Percentiles rank a stretch among this genome's conserved stretches.
phyloP scores from a whole-genome alignment of 1,140 invertebrate species.

The Plodia interpunctella region DNA sequence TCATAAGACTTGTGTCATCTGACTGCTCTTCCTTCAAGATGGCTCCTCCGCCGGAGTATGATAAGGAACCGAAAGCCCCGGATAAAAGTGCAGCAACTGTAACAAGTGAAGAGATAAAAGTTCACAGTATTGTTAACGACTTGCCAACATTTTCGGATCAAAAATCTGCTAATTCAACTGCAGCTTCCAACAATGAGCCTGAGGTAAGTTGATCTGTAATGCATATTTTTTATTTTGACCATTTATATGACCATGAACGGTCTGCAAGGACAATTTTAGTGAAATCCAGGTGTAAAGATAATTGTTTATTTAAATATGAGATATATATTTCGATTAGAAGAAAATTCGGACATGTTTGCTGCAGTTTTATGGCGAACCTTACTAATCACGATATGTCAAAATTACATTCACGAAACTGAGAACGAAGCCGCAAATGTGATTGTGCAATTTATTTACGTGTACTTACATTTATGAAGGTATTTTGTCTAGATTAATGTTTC shows the following conservation, averaged over 20 bases:
- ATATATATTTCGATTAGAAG: neutral
- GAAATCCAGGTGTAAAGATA: neutral
- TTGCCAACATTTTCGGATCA: constrained; percentile 54
- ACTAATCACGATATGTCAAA: constrained; percentile 44
- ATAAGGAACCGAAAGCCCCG: constrained; percentile 82
- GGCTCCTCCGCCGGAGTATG: constrained; percentile 84
- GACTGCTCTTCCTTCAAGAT: constrained; percentile 79
- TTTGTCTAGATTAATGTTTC: neutral
- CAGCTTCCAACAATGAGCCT: constrained; percentile 40
- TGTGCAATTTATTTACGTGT: constrained; percentile 22
- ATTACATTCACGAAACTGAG: constrained; percentile 22
- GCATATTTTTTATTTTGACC: constrained; percentile 35
- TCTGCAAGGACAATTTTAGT: neutral
- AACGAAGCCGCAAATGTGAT: constrained; percentile 17
- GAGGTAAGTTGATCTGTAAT: constrained; percentile 60
- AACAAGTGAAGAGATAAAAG: constrained; percentile 59
- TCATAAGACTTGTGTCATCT: constrained; percentile 77
- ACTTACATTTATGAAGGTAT: constrained; percentile 6
- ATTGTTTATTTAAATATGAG: neutral
- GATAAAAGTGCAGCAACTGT: constrained; percentile 78
- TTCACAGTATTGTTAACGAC: constrained; percentile 55
- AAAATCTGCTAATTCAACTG: constrained; percentile 39
- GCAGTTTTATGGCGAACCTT: constrained; percentile 39
- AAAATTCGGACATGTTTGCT: neutral
- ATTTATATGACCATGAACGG: neutral